A percentile compares a stretch with the other conserved stretches of the same genome.
Conservation (phyloP, 1,140 invertebrate species). For the Dolichoris vasculosae region DNA sequence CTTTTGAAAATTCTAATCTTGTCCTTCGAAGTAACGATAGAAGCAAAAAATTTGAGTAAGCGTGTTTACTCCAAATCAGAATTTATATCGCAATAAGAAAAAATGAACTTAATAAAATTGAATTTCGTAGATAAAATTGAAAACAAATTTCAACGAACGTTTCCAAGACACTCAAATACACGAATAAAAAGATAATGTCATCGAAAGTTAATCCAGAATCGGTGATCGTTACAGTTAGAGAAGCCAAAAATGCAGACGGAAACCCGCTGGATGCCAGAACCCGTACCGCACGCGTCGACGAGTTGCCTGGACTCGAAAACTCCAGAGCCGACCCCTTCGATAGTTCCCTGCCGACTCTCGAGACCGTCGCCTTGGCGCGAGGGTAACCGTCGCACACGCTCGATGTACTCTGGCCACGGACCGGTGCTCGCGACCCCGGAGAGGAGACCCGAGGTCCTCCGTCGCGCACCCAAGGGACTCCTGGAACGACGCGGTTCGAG, state of each 20-base stretch:
- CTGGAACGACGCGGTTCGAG: conserved; percentile 88
- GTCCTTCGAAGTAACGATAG: too few relatives aligned
- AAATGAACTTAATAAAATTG: too few relatives aligned
- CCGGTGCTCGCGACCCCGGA: conserved; percentile 39
- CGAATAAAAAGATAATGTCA: background rate
- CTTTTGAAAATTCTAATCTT: too few relatives aligned
- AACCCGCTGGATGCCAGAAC: conserved; percentile 32
- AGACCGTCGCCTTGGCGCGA: conserved; percentile 30
- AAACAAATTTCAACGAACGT: too few relatives aligned
- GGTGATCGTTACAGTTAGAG: conserved; percentile 24
- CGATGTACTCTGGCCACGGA: conserved; percentile 45
- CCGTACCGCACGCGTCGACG: conserved; percentile 33
- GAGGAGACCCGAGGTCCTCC: conserved; percentile 59
- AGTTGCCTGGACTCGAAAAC: conserved; percentile 22
- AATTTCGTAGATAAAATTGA: too few relatives aligned
- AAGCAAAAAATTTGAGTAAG: too few relatives aligned
- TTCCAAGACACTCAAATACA: too few relatives aligned
- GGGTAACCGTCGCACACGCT: conserved; percentile 30
- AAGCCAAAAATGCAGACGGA: conserved; percentile 45
- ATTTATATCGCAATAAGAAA: too few relatives aligned
- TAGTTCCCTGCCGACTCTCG: background rate
- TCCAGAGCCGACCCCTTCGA: conserved; percentile 6
- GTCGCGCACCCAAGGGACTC: conserved; percentile 79
- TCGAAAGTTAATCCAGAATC: background rate
- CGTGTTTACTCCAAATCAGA: too few relatives aligned